Evolutionary conservation across 2,113 vertebrate species (phyloP).

Genomic region (Tetrax tetrax): DNA sequence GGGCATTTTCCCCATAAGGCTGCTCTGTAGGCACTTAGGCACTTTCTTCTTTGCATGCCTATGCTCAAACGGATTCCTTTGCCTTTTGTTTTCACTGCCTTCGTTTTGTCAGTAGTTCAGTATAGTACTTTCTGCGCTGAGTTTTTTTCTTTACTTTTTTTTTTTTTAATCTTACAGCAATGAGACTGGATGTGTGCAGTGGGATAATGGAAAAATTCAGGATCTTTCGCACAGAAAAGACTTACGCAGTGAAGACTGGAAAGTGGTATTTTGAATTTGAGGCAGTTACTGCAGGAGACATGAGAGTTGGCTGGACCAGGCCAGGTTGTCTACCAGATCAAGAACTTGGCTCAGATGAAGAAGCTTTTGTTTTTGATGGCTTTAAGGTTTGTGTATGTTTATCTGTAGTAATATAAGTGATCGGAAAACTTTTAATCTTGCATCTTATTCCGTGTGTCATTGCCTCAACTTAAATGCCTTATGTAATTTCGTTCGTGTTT

Average conservation of each 20-base stretch:
- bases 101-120: neutral
- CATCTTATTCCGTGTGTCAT: neutral
- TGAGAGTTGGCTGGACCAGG: constrained; percentile 93
- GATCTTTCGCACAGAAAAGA: constrained; percentile 95
- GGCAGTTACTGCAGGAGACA: constrained; percentile 89
- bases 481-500: neutral
- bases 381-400: constrained; percentile 85
- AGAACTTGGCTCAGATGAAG: constrained; percentile 91
- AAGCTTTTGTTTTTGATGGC: constrained; percentile 94
- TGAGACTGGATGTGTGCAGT: constrained; percentile 76
- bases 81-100: neutral
- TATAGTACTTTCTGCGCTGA: neutral
- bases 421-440: neutral
- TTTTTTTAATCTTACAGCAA: constrained; percentile 67
- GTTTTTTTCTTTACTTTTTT: neutral
- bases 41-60: neutral
- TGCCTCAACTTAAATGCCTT: neutral
- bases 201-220: constrained; percentile 87
- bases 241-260: constrained; percentile 87
- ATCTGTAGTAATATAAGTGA: neutral
- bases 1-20: neutral
- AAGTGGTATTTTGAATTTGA: constrained; percentile 98
- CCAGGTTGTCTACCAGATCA: constrained; percentile 90
- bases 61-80: neutral
- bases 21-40: neutral